These are phyloP conservation scores for Jordanella pulchra DNA, from an alignment of 2,797 vertebrate species.

Conservation along the genomic window DNA sequence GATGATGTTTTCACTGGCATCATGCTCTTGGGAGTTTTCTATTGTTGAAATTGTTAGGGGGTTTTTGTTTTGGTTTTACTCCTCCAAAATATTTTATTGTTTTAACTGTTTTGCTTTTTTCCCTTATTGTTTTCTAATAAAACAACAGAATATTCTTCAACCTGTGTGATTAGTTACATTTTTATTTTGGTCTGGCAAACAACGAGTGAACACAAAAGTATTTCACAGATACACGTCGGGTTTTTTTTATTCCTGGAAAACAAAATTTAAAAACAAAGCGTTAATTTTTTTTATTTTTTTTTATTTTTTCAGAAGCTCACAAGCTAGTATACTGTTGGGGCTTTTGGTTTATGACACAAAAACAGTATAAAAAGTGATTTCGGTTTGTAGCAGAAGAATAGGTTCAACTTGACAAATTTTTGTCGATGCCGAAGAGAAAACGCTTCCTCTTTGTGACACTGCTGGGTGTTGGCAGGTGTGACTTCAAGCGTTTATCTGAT, in stretches of 20 bases:
- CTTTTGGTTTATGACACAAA: background rate
- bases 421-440: background rate
- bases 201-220: too few relatives aligned
- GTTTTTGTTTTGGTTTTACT: slow-evolving; percentile 30
- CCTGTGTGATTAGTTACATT: background rate
- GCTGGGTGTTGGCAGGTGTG: background rate
- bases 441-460: background rate
- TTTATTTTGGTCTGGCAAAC: background rate
- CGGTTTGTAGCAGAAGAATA: background rate
- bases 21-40: slow-evolving; percentile 19
- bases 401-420: background rate
- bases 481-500: background rate
- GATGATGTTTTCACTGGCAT: slow-evolving; percentile 11
- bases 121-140: slow-evolving; percentile 76
- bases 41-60: slow-evolving; percentile 50
- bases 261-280: too few relatives aligned
- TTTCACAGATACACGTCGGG: too few relatives aligned
- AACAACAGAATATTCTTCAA: slow-evolving; percentile 48
- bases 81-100: slow-evolving; percentile 51
- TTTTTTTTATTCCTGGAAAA: too few relatives aligned
- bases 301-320: too few relatives aligned
- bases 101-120: slow-evolving; percentile 51
- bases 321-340: too few relatives aligned
- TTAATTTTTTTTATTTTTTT: too few relatives aligned
- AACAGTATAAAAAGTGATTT: background rate